Evolutionary conservation across 2,888 invertebrate species (phyloP), one percentile per base, ranked within the genome.

Genomic region (Oxytorus armatus): DNA sequence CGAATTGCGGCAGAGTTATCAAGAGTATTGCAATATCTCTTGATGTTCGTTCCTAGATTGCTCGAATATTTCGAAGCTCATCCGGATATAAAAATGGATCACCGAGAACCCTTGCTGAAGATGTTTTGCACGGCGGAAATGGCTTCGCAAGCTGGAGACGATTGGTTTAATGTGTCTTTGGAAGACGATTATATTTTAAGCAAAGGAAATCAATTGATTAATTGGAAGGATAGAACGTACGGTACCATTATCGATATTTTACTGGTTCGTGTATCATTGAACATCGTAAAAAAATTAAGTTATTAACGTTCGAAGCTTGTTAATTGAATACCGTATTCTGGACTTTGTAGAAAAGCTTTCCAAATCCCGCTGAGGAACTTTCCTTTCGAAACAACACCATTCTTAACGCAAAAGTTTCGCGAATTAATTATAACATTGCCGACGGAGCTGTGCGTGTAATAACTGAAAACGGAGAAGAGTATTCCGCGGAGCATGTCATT

Each of bases 401-500:
- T 16, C 70, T 89, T 0, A 87, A 86, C 21, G 78, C 85, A 0
- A 88, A 90, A 85, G 89, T 90, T 8, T 68, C 79, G 0, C 84
- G 85, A 33, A 86, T 91, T 3, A 84, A 88, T 73, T 89, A 88
- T 55, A 81, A 79, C 3, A 55, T 47, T 44, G 51, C 74, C 8
- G 82, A 85, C 29, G 83, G 79, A 21, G 75, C 76, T 7, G 75
- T 85, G 2, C 82, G 75, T 36, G 18, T 90, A 4, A 79, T 82
- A 1, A 88, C 90, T 25, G 39, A 88, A 18, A 94, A 95, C 86
- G 95, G 94, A 0, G 86, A 92, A 0, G 82, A 85, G 0, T 95
- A 93, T 82, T 88, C 86, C 21, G 95, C 95, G 0, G 94, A 94
- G 84, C 94, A 94, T 85, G 95, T 95, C 0, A 94, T 96, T 29